Conservation (phyloP, 2,888 invertebrate species). For the Parnassius glacialis region DNA sequence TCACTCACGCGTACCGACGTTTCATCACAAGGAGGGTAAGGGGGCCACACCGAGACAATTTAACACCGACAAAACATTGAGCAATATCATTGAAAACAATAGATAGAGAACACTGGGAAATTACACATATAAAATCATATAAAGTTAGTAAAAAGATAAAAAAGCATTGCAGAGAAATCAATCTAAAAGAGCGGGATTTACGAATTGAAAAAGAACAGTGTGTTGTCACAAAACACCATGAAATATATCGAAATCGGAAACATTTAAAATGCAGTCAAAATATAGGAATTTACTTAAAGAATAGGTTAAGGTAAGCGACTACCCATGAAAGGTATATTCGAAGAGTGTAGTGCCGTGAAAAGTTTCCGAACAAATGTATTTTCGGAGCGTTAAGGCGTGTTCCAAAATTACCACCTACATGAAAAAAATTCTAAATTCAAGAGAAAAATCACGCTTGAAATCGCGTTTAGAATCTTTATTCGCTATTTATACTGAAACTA, state of each 20-base stretch:
- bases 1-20: conserved; percentile 56
- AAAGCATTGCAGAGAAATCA: not conserved
- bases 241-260: conserved; percentile 28
- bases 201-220: conserved; percentile 37
- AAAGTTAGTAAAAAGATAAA: conserved; percentile 30
- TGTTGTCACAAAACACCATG: conserved; percentile 50
- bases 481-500: conserved; percentile 12
- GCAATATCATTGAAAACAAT: conserved; percentile 71
- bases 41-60: conserved; percentile 66
- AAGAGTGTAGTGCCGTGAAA: conserved; percentile 32
- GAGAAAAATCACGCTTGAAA: conserved; percentile 32
- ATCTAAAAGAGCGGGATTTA: not conserved
- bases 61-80: conserved; percentile 64
- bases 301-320: not conserved
- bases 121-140: conserved; percentile 32
- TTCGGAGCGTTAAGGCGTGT: conserved; percentile 11
- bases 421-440: conserved; percentile 35
- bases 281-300: conserved; percentile 17
- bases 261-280: conserved; percentile 40
- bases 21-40: conserved; percentile 61
- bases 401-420: conserved; percentile 39
- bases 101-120: conserved; percentile 42
- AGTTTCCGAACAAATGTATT: conserved; percentile 17
- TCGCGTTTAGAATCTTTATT: conserved; percentile 19
- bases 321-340: conserved; percentile 25